Conservation (phyloP, 2,797 vertebrate genomes). For the Acomys russatus region DNA sequence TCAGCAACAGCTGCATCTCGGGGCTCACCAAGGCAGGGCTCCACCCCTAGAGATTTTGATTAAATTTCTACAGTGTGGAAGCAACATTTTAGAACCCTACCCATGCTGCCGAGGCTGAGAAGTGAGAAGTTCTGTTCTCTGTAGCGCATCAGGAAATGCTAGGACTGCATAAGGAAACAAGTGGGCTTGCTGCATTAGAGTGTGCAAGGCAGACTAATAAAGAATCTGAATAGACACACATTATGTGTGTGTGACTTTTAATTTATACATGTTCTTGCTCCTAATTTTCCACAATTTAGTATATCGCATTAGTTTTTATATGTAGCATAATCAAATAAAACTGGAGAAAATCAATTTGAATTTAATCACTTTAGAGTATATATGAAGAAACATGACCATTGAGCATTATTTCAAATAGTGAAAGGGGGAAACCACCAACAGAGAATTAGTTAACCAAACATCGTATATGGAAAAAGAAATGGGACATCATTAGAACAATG, state of each 20-base stretch:
- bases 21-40: neutral
- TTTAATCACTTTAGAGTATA: neutral
- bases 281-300: constrained; percentile 46
- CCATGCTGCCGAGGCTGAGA: neutral
- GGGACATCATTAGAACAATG: constrained; percentile 22
- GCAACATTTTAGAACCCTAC: constrained; percentile 24
- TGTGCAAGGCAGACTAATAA: constrained; percentile 34
- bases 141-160: constrained; percentile 25
- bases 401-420: neutral
- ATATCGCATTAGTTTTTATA: constrained; percentile 44
- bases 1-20: neutral
- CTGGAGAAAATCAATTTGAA: constrained; percentile 60
- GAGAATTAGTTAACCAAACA: constrained; percentile 43
- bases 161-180: neutral
- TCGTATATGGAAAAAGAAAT: neutral
- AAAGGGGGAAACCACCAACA: constrained; percentile 30
- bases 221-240: neutral
- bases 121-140: neutral
- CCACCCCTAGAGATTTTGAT: neutral
- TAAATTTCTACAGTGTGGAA: constrained; percentile 3
- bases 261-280: neutral
- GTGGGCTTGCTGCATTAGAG: neutral
- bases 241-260: neutral
- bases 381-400: neutral
- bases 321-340: constrained; percentile 47